Percentiles rank a stretch among this genome's conserved stretches.
Conservation (phyloP, 2,797 vertebrate genomes). For the Benthosema pterotum region DNA sequence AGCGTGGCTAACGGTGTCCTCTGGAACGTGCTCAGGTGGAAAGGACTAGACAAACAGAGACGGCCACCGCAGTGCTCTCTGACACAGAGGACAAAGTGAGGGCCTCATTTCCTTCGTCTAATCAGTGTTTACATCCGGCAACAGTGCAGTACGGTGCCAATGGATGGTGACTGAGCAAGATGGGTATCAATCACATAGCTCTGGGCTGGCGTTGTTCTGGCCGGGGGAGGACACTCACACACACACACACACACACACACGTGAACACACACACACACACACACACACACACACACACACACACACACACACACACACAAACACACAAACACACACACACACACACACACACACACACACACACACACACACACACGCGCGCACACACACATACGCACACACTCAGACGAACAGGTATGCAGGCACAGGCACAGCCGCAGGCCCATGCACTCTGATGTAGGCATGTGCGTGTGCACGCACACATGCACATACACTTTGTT, state of each 20-base stretch:
- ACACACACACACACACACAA: slow-evolving; percentile 31
- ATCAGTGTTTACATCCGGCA: slow-evolving; percentile 82
- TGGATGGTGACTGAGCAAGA: slow-evolving; percentile 73
- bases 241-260: not conserved
- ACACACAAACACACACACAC: slow-evolving; percentile 14
- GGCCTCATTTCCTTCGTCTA: slow-evolving; percentile 82
- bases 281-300: slow-evolving; percentile 15
- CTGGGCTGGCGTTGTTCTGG: slow-evolving; percentile 53
- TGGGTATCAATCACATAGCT: slow-evolving; percentile 81
- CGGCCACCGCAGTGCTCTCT: slow-evolving; percentile 75
- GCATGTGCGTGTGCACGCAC: not conserved
- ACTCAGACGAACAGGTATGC: not conserved
- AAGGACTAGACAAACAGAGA: slow-evolving; percentile 82
- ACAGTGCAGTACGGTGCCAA: slow-evolving; percentile 55
- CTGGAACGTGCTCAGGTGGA: slow-evolving; percentile 82
- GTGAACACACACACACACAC: not conserved
- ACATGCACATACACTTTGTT: not conserved
- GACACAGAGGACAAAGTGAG: slow-evolving; percentile 82
- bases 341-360: not conserved
- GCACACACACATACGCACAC: not conserved
- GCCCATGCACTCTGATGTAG: too few relatives aligned
- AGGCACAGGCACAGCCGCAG: too few relatives aligned
- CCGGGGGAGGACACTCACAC: slow-evolving; percentile 43
- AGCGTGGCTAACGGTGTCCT: slow-evolving; percentile 82
- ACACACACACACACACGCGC: not conserved